phyloP scores from a whole-genome alignment of 1,140 invertebrate species.

The Cydia amplana region DNA sequence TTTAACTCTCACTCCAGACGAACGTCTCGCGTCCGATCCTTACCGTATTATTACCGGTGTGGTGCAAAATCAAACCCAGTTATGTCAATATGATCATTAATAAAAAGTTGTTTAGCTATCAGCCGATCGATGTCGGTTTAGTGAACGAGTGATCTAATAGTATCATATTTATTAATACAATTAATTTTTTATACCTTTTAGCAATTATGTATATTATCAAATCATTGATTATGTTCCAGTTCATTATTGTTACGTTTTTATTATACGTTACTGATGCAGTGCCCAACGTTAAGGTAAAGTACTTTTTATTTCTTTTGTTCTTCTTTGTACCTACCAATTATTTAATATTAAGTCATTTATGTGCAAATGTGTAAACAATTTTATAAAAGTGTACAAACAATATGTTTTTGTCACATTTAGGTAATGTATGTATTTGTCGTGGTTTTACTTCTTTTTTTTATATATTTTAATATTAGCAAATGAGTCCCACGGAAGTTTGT shows the following conservation, averaged over 20 bases:
- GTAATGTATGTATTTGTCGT: too few species aligned
- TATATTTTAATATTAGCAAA: too few species aligned
- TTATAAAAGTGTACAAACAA: neutral
- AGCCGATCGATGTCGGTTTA: slow-evolving; percentile 45
- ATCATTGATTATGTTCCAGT: slow-evolving; percentile 54
- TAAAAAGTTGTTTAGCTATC: slow-evolving; percentile 44
- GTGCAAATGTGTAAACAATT: neutral
- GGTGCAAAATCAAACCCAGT: slow-evolving; percentile 33
- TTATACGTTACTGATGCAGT: slow-evolving; percentile 56
- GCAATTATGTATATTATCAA: slow-evolving; percentile 68
- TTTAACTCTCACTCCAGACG: slow-evolving; percentile 60
- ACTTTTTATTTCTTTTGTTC: slow-evolving; percentile 34
- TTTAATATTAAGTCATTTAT: neutral
- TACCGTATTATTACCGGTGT: slow-evolving; percentile 43
- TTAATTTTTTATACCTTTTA: slow-evolving; percentile 45
- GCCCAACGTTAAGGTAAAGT: slow-evolving; percentile 61
- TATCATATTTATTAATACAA: slow-evolving; percentile 42
- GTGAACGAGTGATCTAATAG: slow-evolving; percentile 61
- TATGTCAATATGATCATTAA: slow-evolving; percentile 63
- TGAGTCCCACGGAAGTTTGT: too few species aligned
- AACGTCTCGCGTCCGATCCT: slow-evolving; percentile 53
- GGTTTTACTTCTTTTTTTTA: too few species aligned
- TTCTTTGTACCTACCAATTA: slow-evolving; percentile 13
- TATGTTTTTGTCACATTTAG: neutral
- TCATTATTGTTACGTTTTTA: slow-evolving; percentile 63